phyloP scores from a whole-genome alignment of 2,113 vertebrate species.

The Regulus satrapa region DNA sequence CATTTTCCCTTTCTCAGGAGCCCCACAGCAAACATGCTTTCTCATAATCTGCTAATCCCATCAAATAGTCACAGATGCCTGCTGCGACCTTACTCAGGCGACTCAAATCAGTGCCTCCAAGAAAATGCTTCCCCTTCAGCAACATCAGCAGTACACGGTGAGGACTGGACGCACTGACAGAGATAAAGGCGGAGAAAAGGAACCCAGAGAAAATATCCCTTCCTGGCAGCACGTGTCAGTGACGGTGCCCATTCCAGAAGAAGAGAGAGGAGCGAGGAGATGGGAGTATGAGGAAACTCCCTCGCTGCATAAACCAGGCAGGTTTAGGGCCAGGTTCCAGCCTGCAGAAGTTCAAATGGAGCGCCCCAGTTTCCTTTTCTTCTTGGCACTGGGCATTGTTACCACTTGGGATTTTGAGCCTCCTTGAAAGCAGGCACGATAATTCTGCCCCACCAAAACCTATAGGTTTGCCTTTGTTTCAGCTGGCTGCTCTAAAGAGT shows the following conservation, averaged over 20 bases:
- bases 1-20: not conserved
- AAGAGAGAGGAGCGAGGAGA: not conserved
- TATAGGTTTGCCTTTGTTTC: not conserved
- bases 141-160: not conserved
- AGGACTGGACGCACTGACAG: not conserved
- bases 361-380: not conserved
- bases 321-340: not conserved
- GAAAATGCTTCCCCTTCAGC: constrained; percentile 12
- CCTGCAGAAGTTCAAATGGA: not conserved
- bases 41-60: constrained; percentile 49
- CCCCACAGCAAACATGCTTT: not conserved
- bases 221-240: not conserved
- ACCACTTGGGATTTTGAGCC: not conserved
- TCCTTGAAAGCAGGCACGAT: not conserved
- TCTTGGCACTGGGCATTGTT: not conserved
- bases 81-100: not conserved
- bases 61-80: constrained; percentile 45
- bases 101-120: not conserved
- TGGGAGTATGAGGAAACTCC: not conserved
- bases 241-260: not conserved
- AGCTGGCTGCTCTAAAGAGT: not conserved
- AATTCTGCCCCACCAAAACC: not conserved
- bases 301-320: accelerated
- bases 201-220: not conserved
- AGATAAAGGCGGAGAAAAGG: not conserved